Evolutionary conservation across 1,140 invertebrate genomes (phyloP).

Genomic region (Odontomachus brunneus): DNA sequence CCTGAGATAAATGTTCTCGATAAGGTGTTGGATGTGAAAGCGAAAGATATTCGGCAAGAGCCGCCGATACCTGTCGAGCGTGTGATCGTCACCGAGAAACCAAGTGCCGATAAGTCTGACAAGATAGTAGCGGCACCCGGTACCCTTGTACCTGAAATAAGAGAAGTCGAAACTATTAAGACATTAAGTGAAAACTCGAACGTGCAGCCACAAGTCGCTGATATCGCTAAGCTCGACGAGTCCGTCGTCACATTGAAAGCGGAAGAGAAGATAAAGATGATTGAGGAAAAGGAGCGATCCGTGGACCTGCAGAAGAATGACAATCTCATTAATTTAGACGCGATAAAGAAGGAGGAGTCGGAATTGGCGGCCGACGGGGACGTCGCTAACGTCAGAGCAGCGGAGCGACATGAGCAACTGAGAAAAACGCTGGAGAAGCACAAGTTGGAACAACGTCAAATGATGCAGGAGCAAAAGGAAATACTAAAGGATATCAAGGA

Average conservation of each 20-base stretch:
- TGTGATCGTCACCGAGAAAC: conserved; percentile 69
- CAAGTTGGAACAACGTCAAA: conserved; percentile 86
- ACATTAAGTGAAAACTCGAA: conserved; percentile 51
- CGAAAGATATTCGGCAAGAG: conserved; percentile 82
- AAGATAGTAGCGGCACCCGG: conserved; percentile 41
- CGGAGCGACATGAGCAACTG: conserved; percentile 84
- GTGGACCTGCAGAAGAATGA: conserved; percentile 70
- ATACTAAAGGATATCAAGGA: conserved; percentile 86
- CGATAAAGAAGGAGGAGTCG: conserved; percentile 85
- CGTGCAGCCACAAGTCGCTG: conserved; percentile 48
- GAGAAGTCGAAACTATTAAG: conserved; percentile 70
- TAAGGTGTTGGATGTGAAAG: conserved; percentile 40
- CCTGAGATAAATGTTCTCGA: conserved; percentile 34
- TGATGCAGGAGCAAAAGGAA: conserved; percentile 87
- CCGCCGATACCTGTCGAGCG: conserved; percentile 86
- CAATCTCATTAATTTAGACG: conserved; percentile 82
- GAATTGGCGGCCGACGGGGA: conserved; percentile 81
- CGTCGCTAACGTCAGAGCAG: conserved; percentile 66
- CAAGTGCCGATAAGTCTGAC: conserved; percentile 60
- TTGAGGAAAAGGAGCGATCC: conserved; percentile 79
- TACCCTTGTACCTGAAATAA: conserved; percentile 65
- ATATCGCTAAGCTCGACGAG: conserved; percentile 78
- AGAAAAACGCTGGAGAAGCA: conserved; percentile 87
- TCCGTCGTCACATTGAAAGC: conserved; percentile 78
- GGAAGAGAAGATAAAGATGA: conserved; percentile 83